Base-by-base conservation (phyloP, 1,140 invertebrate genomes). In the Leptinotarsa lineolata region DNA sequence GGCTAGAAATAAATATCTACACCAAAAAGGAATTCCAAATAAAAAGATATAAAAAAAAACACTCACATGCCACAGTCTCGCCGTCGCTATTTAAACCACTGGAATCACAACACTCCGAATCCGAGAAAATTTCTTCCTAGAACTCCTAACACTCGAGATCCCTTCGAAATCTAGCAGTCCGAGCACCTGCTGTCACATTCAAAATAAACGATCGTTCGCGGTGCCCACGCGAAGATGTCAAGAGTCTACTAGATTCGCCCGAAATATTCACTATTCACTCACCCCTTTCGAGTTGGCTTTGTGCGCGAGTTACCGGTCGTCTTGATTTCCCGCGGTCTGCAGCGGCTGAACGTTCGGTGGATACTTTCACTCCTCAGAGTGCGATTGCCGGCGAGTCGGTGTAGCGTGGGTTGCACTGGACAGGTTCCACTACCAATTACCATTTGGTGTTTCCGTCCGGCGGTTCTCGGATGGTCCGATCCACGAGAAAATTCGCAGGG, bases 371-470 rank as follows among this genome's bases (percentile, higher is more conserved):
- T 54, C 48, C 48, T 54, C 48, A 18, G 48, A 18, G 15, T 1
- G 15, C 15, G 6, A 16, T 54, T 54, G 48, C 48, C 48, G 48
- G 48, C 48, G 48, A 54, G 48, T 54, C n/a, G 48, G 48, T 54
- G 48, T 54, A 54, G 48, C 48, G 48, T 54, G 48, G 48, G 48
- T 16, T 54, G 48, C 48, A 54, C 48, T 54, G 48, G 48, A 54
- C 48, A 54, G 48, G 48, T 54, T 54, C 48, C 48, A 54, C 48
- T 54, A 54, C 48, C 48, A 54, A 16, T 54, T 54, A 54, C 48
- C 48, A 54, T 54, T 30, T 30, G 30, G 30, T 30, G 30, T 30
- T 30, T 30, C 30, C 30, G 30, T 30, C 30, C 30, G 30, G 8
- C 30, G 30, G 8, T 30, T 30, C 30, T 6, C 30, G 30, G 30